Evolutionary conservation across 2,797 vertebrate species (phyloP).

Genomic region (Spatula clypeata): DNA sequence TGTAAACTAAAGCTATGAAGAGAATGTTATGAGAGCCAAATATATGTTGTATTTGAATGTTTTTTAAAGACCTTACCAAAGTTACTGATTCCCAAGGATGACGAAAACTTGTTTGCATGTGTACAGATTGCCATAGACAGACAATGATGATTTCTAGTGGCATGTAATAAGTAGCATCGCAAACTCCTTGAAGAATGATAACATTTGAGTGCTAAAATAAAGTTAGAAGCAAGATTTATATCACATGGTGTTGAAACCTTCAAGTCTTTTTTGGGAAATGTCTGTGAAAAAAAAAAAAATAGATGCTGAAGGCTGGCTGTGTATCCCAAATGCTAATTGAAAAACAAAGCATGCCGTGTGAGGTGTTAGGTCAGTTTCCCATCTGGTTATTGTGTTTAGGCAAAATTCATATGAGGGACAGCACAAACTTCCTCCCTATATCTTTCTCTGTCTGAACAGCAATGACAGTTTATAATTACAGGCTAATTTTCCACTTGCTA

Average conservation of each 20-base stretch:
- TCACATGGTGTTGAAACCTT: accelerated
- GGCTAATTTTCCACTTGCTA: accelerated
- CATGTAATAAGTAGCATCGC: accelerated
- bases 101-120: not conserved
- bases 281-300: not conserved
- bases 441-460: not conserved
- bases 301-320: not conserved
- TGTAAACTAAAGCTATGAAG: conserved; percentile 8
- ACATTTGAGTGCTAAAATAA: not conserved
- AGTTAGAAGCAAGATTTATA: not conserved
- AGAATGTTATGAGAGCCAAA: not conserved
- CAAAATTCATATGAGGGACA: not conserved
- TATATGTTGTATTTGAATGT: not conserved
- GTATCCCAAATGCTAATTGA: not conserved
- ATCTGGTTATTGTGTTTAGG: not conserved
- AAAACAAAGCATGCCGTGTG: accelerated
- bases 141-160: not conserved
- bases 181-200: not conserved
- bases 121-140: not conserved
- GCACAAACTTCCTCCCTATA: not conserved
- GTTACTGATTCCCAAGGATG: not conserved
- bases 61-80: conserved; percentile 15
- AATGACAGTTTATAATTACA: not conserved
- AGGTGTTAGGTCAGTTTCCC: not conserved
- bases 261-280: not conserved